Evolutionary conservation across 1,140 invertebrate species (phyloP), one percentile per base, ranked within the genome.

Genomic region (Chelonus insularis): DNA sequence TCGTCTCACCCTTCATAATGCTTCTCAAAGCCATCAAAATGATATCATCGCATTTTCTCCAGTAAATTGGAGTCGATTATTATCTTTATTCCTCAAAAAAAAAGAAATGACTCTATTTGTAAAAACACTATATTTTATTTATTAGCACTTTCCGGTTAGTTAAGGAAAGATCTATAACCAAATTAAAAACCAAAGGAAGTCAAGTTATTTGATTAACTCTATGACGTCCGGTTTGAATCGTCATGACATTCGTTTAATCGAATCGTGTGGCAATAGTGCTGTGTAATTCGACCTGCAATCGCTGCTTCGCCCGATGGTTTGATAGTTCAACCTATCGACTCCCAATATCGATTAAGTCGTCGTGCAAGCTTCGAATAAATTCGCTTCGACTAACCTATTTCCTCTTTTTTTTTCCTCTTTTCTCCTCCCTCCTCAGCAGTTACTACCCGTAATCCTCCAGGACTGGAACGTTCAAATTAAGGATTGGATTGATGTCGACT

Each of bases 401-500:
- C 23, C 47, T 50, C 23, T 21, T 34, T 36, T 20, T 34, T 23
- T 8, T 36, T 29, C 8, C 32, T 52, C 32, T 8, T 34, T 7
- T 32, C n/a, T 18, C 1, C 48, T 51, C 23, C 16, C 12, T 4
- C 18, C 25, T 23, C 37, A 41, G n/a, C 21, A 21, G 36, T 41
- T 9, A 37, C 25, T 51, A n/a, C n/a, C n/a, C 45, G 14, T 37
- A 32, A 51, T 39, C 21, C 48, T 14, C 34, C 6, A 25, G 12
- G 37, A 25, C 48, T 39, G 37, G n/a, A 39, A 39, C 32, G 50
- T 51, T 60, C 50, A 60, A 60, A 60, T 60, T 43, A 50, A 52
- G 57, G 48, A 60, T 50, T 14, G 47, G 48, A 60, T 60, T 52
- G 57, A 60, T 60, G 57, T 25, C 48, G 57, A 14, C 36, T 60